Percentiles rank a stretch among this genome's conserved stretches.
phyloP scores from a whole-genome alignment of 2,888 invertebrate genomes.

The Philereme vetulata region DNA sequence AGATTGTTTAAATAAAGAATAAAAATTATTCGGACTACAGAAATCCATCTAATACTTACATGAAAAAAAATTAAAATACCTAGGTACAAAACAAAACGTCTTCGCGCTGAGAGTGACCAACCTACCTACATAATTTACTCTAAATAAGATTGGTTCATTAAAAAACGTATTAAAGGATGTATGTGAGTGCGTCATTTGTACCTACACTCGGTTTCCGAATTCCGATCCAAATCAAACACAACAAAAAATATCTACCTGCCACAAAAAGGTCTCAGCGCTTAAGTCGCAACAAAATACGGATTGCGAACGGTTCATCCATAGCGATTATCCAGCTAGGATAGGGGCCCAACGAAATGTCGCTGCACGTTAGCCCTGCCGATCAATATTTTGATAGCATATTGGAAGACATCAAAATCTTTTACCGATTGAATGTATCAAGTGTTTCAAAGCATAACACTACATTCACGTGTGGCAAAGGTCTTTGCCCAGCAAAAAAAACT shows the following conservation, averaged over 20 bases:
- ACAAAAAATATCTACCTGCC: conserved; percentile 77
- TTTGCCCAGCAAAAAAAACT: conserved; percentile 55
- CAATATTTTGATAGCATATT: conserved; percentile 74
- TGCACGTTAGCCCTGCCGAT: conserved; percentile 64
- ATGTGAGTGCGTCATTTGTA: conserved; percentile 10
- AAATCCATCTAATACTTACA: too few relatives aligned
- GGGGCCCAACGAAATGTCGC: conserved; percentile 64
- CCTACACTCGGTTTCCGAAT: conserved; percentile 42
- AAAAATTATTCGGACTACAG: too few relatives aligned
- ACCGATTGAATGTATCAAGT: conserved; percentile 37
- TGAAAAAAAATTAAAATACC: too few relatives aligned
- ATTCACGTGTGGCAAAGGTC: conserved; percentile 44
- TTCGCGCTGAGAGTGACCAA: too few relatives aligned
- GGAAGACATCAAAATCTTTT: conserved; percentile 67
- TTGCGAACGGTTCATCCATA: conserved; percentile 62
- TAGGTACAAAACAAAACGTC: too few relatives aligned
- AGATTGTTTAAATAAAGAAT: too few relatives aligned
- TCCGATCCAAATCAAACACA: conserved; percentile 68
- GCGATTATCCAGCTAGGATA: conserved; percentile 65
- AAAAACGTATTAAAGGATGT: not conserved
- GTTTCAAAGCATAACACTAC: conserved; percentile 20
- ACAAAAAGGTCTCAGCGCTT: conserved; percentile 60
- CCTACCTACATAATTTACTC: too few relatives aligned
- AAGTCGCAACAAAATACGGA: conserved; percentile 58
- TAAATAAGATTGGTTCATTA: too few relatives aligned